Evolutionary conservation across 1,140 invertebrate species (phyloP).

Genomic region (Venturia canescens): DNA sequence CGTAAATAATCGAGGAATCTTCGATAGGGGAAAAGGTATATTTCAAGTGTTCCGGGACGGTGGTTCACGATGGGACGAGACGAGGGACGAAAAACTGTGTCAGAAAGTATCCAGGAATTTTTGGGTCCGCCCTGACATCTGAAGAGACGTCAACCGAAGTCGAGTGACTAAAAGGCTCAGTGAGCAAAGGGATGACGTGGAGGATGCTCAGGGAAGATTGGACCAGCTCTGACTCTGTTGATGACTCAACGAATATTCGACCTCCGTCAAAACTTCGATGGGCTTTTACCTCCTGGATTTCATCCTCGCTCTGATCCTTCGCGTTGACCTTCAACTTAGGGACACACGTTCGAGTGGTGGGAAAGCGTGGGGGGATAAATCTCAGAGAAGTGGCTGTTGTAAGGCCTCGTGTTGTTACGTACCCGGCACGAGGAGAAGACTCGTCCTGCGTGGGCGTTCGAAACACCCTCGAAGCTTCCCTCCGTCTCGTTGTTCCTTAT

Average conservation of each 20-base stretch:
- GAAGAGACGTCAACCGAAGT: no score
- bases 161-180: no score
- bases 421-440: conserved; percentile 19
- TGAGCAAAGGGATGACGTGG: no score
- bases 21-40: not conserved
- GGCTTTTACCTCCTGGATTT: no score
- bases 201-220: no score
- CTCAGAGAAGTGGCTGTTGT: conserved; percentile 20
- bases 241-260: no score
- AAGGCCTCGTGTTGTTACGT: not conserved
- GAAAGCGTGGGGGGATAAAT: conserved; percentile 47
- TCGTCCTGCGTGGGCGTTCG: conserved; percentile 43
- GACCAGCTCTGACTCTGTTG: no score
- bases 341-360: conserved; percentile 20
- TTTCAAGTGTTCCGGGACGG: not conserved
- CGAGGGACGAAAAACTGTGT: no score
- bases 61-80: no score
- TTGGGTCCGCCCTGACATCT: no score
- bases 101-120: no score
- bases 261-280: no score
- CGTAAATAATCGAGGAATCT: not conserved
- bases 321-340: not conserved
- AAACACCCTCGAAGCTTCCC: not conserved
- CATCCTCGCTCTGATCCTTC: not conserved
- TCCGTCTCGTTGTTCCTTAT: not conserved